Evolutionary conservation across 2,797 vertebrate genomes (phyloP), one percentile per base, ranked within the genome.

Genomic region (Syngnathus acus): DNA sequence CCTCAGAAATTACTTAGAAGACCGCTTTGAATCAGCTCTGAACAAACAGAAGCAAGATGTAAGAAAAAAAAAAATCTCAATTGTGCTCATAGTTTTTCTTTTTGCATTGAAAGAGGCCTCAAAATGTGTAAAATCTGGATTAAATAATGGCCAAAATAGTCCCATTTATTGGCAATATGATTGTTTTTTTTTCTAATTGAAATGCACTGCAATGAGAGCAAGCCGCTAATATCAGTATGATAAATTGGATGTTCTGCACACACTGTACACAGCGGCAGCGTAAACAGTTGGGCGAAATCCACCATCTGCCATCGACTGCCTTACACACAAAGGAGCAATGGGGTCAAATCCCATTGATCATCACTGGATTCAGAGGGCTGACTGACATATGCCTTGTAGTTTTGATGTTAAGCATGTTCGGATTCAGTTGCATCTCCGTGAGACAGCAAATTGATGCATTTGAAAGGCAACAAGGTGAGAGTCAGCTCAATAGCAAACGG

Each of bases 221-320:
- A 17, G 45, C 23, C 66, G 77, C 74, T 82, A 79, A 81, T 71
- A 74, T 69, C 76, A 45, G 71, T 66, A 72, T 77, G 78, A 84
- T 80, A 84, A 87, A 86, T 86, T 83, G 83, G 79, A 82, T 82
- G 79, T 79, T 79, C 76, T 70, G 78, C 73, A 68, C 48, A 72
- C 73, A 61, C 39, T n/a, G 67, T 73, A 57, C 9, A n/a, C n/a
- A 8, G 70, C 62, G 72, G 69, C 73, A 58, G 66, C 32, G 72
- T 58, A 72, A 80, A 82, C 79, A 83, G 77, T 80, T 82, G 82
- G n/a, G 74, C 67, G 63, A 75, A 79, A 80, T 82, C 82, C 74
- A 80, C 68, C 72, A 82, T 87, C 76, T 83, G 80, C 65, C 74
- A 82, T 73, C 64, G 74, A 82, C 77, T 74, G 76, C 72, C 67